Conservation (phyloP, 2,888 invertebrate genomes). For the Scaptomyza flava region DNA sequence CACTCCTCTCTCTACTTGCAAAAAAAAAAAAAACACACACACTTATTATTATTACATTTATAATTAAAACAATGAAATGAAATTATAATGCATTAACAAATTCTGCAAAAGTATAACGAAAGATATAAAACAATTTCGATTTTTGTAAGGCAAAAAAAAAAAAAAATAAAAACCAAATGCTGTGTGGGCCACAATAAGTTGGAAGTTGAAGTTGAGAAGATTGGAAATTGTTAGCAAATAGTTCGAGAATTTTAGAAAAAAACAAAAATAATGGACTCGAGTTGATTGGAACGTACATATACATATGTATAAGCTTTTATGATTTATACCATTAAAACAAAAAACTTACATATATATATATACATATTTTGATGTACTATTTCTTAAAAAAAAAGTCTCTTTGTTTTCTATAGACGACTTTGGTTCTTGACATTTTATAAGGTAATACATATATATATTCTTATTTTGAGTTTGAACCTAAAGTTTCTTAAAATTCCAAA, state of each 20-base stretch:
- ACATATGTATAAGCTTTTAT: constrained; percentile 29
- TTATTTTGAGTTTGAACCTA: background rate
- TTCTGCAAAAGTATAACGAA: background rate
- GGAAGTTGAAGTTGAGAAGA: background rate
- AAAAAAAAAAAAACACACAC: constrained; percentile 36
- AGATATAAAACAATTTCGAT: constrained; percentile 12
- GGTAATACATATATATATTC: background rate
- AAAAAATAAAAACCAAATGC: background rate
- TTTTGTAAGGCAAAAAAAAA: constrained; percentile 4
- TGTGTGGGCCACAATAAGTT: background rate
- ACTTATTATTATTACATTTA: constrained; percentile 72
- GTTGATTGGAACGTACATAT: constrained; percentile 22
- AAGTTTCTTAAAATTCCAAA: too few species aligned
- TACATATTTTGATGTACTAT: background rate
- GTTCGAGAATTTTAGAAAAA: background rate
- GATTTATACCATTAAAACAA: constrained; percentile 40
- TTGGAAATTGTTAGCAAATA: constrained; percentile 1
- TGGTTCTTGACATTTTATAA: background rate
- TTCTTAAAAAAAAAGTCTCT: background rate
- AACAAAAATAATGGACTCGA: constrained; percentile 16
- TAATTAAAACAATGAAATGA: constrained; percentile 65
- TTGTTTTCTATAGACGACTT: background rate
- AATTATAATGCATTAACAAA: background rate
- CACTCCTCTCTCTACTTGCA: constrained; percentile 11
- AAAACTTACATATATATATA: constrained; percentile 11